Base-by-base conservation (phyloP, 2,797 vertebrate genomes). In the Pelobates cultripes region DNA sequence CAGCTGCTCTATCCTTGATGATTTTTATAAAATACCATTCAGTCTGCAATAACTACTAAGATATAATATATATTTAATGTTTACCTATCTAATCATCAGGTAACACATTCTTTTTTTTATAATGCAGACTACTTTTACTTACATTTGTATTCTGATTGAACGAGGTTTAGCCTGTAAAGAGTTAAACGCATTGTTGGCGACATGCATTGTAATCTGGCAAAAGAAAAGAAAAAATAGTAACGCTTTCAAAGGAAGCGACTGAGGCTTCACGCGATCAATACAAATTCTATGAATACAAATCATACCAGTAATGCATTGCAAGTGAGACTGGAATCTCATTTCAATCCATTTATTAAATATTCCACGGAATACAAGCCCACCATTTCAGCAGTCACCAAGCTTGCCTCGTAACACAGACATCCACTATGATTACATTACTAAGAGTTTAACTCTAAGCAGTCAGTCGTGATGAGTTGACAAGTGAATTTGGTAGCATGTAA, bases 81-180 rank as follows among this genome's bases (percentile, higher is more conserved):
- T 82, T 86, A 28, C 28, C 28, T 28, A 28, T 28, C 28, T 28
- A 28, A 28, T 28, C 28, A 88, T 84, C 86, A 86, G 87, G 84
- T 85, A 57, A 73, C 81, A 40, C 86, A 85, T 0, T 55, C 80
- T 91, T 84, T 86, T 90, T 90, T 89, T 89, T 87, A 86, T 89
- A 89, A 90, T 90, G 89, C 90, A 91, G 90, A 89, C 44, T 61
- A 63, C 53, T 42, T 44, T 61, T 63, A 91, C 91, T 92, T 91
- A 87, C 89, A 92, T 90, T 90, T 85, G 88, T 90, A 89, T 90
- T 92, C 90, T 91, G 88, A 87, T 89, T 92, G 43, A 60, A 15
- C 4, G 15, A 12, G 2, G 10, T 60, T 9, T 3, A 15, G 15
- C 9, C 2, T 60, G 14, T 14, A 12, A 15, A 12, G 4, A 13